Evolutionary conservation across 2,797 vertebrate genomes (phyloP).

Genomic region (Megaceryle alcyon): DNA sequence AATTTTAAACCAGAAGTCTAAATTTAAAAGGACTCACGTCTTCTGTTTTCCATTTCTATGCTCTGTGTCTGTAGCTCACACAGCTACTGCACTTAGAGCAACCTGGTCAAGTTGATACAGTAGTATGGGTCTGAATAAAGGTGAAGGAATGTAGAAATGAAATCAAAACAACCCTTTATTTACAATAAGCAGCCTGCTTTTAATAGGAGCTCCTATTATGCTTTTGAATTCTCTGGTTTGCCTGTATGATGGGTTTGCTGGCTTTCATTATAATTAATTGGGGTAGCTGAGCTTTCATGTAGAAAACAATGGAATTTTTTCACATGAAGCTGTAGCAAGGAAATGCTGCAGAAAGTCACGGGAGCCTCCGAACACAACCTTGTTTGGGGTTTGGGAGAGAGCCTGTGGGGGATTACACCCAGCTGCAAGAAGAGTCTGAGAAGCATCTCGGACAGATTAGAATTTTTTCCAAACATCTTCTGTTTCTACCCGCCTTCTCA

Average conservation of each 20-base stretch:
- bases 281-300: background rate
- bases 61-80: background rate
- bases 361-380: background rate
- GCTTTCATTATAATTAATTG: background rate
- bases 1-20: background rate
- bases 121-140: constrained; percentile 1
- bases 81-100: background rate
- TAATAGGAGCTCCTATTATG: background rate
- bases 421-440: constrained; percentile 21
- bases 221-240: background rate
- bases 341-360: background rate
- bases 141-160: constrained; percentile 17
- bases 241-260: background rate
- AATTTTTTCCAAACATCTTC: constrained; percentile 37
- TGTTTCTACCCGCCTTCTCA: constrained; percentile 39
- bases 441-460: constrained; percentile 3
- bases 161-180: constrained; percentile 6
- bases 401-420: background rate
- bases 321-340: background rate
- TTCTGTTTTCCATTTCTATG: background rate
- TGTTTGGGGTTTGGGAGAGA: background rate
- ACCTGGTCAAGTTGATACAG: background rate
- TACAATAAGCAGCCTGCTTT: background rate
- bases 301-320: background rate
- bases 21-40: background rate